A percentile compares a stretch with the other conserved stretches of the same genome.
These are phyloP conservation scores for Redunca redunca DNA, from an alignment of 2,113 vertebrate genomes.

Conservation along the genomic window DNA sequence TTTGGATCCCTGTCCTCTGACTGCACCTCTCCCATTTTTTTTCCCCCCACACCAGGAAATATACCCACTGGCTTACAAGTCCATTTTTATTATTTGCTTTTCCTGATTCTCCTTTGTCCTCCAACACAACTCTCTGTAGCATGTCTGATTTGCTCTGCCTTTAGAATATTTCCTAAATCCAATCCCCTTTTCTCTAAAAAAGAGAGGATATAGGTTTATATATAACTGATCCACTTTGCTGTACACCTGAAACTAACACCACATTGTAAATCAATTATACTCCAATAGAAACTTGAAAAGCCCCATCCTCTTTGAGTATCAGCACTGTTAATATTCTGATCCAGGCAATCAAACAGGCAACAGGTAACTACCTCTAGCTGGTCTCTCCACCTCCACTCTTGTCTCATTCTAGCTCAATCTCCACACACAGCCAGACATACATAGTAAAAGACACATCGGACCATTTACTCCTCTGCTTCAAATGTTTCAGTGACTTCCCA, in stretches of 20 bases:
- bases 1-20: neutral
- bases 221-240: neutral
- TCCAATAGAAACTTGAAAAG: neutral
- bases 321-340: neutral
- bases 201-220: neutral
- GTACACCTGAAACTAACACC: neutral
- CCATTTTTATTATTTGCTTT: neutral
- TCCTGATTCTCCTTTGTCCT: neutral
- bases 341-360: neutral
- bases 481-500: neutral
- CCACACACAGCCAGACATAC: neutral
- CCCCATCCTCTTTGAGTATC: neutral
- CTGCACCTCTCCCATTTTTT: neutral
- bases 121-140: neutral
- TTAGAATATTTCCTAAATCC: neutral
- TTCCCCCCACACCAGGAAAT: neutral
- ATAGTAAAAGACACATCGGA: neutral
- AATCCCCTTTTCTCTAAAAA: neutral
- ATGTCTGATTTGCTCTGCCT: neutral
- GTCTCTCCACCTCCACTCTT: neutral
- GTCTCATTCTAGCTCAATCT: neutral
- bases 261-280: neutral
- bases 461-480: neutral
- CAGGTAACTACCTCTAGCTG: neutral
- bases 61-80: neutral